Evolutionary conservation across 2,888 invertebrate species (phyloP).

Genomic region (Philopedon plagiatum): DNA sequence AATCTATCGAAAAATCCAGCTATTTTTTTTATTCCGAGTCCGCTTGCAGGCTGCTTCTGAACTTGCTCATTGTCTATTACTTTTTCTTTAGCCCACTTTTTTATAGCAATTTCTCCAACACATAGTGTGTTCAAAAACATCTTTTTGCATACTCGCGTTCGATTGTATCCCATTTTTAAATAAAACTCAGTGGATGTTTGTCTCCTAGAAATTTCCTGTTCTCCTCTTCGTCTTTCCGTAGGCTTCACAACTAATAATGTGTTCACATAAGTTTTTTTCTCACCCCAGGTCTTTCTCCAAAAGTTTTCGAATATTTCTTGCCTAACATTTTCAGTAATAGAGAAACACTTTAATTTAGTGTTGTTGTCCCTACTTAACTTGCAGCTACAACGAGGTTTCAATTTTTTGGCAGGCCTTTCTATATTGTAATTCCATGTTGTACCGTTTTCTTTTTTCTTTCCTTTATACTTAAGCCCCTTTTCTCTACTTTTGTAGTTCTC

Average conservation of each 20-base stretch:
- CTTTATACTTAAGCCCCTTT: no score
- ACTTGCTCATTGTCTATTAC: not conserved
- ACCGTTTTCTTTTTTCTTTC: no score
- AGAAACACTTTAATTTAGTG: slow-evolving; percentile 18
- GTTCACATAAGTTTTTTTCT: slow-evolving; percentile 22
- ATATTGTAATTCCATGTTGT: no score
- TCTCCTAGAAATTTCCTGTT: slow-evolving; percentile 34
- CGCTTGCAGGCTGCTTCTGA: not conserved
- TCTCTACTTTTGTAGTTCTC: slow-evolving; percentile 31
- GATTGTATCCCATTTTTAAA: slow-evolving; percentile 36
- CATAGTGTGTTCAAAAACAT: slow-evolving; percentile 25
- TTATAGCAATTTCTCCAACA: no score
- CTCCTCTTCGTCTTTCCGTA: slow-evolving; percentile 33
- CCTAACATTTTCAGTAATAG: slow-evolving; percentile 21
- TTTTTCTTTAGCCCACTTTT: no score
- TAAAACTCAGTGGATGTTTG: slow-evolving; percentile 36
- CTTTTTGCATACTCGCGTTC: slow-evolving; percentile 40
- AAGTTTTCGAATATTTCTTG: slow-evolving; percentile 19
- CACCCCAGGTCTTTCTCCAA: no score
- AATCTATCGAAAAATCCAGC: slow-evolving; percentile 9
- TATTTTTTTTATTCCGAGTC: slow-evolving; percentile 7
- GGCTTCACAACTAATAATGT: slow-evolving; percentile 38
- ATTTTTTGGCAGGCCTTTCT: slow-evolving; percentile 18
- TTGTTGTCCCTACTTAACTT: not conserved
- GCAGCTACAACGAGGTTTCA: slow-evolving; percentile 15